These are phyloP conservation scores for Cherax quadricarinatus DNA, from an alignment of 1,140 invertebrate genomes.

Conservation along the genomic window DNA sequence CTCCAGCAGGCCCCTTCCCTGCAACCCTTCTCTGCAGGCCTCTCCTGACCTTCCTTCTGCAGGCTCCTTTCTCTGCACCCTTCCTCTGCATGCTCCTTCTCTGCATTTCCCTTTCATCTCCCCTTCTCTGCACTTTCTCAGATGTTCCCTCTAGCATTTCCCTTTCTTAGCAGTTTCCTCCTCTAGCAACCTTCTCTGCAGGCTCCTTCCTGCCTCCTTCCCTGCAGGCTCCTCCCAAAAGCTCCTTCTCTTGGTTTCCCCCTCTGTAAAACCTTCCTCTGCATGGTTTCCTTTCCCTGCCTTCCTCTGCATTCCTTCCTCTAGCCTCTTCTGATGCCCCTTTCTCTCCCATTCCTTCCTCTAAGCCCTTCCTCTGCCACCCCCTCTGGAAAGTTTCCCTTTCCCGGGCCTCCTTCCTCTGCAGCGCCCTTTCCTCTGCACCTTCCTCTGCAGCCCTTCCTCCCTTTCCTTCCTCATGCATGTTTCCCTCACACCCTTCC, in stretches of 20 bases:
- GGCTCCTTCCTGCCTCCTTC: background rate
- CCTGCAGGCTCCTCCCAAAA: background rate
- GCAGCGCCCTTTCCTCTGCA: background rate
- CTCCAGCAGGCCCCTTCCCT: background rate
- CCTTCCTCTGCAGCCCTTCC: background rate
- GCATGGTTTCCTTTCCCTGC: too few species aligned
- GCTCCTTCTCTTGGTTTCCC: background rate
- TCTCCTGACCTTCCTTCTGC: background rate
- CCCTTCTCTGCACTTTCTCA: background rate
- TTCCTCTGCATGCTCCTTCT: background rate
- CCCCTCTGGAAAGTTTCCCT: too few species aligned
- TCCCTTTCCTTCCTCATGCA: background rate
- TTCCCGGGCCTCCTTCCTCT: background rate
- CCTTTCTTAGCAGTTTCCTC: background rate
- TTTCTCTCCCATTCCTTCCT: too few species aligned
- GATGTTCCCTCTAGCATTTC: background rate
- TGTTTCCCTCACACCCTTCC: too few species aligned
- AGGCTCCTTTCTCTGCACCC: background rate
- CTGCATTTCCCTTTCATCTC: too few species aligned
- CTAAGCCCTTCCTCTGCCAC: too few species aligned
- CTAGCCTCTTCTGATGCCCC: too few species aligned
- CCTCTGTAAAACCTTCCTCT: background rate
- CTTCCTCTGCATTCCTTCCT: too few species aligned
- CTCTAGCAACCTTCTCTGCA: background rate
- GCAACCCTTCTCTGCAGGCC: background rate